Evolutionary conservation across 2,113 vertebrate genomes (phyloP).

Genomic region (Tympanuchus pallidicinctus): DNA sequence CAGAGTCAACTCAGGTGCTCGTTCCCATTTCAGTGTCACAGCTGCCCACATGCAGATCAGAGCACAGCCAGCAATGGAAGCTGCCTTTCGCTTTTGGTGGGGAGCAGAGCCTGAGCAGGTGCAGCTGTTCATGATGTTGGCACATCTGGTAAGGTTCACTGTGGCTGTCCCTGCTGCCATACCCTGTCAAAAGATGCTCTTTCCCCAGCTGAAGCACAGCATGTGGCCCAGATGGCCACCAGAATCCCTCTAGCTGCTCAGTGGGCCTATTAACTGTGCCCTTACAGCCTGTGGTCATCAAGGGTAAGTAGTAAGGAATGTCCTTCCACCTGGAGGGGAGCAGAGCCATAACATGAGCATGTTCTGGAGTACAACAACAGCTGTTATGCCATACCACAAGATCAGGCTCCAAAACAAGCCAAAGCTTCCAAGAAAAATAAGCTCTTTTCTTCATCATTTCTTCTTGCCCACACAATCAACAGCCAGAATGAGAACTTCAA

Average conservation of each 20-base stretch:
- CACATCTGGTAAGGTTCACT: neutral
- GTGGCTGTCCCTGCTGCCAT: accelerated
- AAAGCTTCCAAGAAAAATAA: neutral
- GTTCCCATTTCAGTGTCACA: neutral
- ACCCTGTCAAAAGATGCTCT: neutral
- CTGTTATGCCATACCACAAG: neutral
- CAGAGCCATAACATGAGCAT: neutral
- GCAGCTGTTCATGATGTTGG: neutral
- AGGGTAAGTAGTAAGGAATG: too few relatives aligned
- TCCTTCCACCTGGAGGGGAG: accelerated
- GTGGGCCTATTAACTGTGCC: accelerated
- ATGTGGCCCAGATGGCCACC: neutral
- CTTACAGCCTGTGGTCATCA: accelerated
- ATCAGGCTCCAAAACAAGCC: neutral
- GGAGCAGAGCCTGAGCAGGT: neutral
- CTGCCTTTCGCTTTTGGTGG: too few relatives aligned
- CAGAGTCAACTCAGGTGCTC: neutral
- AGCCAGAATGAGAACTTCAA: neutral
- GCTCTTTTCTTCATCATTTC: neutral
- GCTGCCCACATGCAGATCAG: neutral
- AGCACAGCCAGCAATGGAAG: neutral
- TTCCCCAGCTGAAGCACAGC: accelerated
- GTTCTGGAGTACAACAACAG: accelerated
- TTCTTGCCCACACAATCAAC: neutral
- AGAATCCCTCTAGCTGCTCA: accelerated